Evolutionary conservation across 2,888 invertebrate genomes (phyloP).

Genomic region (Xylota segnis): DNA sequence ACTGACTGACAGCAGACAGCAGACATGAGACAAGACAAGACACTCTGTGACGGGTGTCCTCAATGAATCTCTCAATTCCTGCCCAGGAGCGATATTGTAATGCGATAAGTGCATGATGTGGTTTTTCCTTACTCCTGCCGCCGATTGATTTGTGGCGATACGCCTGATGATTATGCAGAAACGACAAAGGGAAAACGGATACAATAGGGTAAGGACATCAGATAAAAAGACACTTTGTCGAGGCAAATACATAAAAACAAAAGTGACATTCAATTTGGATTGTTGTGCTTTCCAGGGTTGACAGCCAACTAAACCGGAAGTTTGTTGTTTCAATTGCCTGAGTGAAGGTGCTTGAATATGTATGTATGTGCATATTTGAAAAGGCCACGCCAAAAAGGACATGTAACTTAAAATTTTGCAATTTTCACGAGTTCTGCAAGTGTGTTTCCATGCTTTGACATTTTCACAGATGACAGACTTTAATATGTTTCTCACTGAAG

Average conservation of each 20-base stretch:
- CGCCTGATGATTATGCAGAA: conserved; percentile 61
- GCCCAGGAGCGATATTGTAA: conserved; percentile 61
- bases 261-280: conserved; percentile 42
- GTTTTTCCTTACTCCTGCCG: conserved; percentile 46
- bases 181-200: conserved; percentile 38
- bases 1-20: conserved; percentile 36
- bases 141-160: conserved; percentile 72
- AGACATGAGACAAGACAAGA: conserved; percentile 33
- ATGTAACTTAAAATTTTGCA: background rate
- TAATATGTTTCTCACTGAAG: background rate
- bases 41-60: conserved; percentile 47
- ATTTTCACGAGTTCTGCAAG: background rate
- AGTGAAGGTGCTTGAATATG: background rate
- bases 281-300: conserved; percentile 26
- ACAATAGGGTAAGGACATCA: conserved; percentile 24
- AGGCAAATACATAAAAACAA: conserved; percentile 59
- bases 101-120: conserved; percentile 75
- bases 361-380: background rate
- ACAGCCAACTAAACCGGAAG: conserved; percentile 44
- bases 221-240: conserved; percentile 46
- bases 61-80: conserved; percentile 54
- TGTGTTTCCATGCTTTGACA: background rate
- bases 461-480: background rate
- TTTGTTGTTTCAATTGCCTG: conserved; percentile 11
- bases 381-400: background rate